A percentile compares a stretch with the other conserved stretches of the same genome.
phyloP scores from a whole-genome alignment of 2,113 vertebrate genomes.

The Glaucidium brasilianum region DNA sequence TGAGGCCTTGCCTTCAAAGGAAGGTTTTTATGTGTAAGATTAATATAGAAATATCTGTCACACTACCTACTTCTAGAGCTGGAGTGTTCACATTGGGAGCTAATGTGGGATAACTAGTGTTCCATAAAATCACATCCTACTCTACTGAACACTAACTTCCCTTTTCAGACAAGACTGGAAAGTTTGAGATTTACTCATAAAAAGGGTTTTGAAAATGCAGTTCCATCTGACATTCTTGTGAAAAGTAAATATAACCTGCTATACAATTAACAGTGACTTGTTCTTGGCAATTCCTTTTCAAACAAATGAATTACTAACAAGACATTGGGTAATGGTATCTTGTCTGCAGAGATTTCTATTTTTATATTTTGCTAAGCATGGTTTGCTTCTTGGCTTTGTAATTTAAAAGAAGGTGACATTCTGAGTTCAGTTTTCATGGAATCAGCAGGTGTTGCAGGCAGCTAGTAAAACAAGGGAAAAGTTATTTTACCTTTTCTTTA shows the following conservation, averaged over 20 bases:
- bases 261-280: conserved; percentile 18
- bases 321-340: conserved; percentile 21
- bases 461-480: not conserved
- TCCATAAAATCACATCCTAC: not conserved
- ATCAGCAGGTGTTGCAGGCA: not conserved
- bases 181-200: not conserved
- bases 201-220: not conserved
- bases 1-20: not conserved
- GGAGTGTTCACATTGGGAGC: not conserved
- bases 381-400: conserved; percentile 31
- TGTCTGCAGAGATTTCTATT: conserved; percentile 32
- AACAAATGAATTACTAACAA: conserved; percentile 26
- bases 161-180: not conserved
- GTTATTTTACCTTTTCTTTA: not conserved
- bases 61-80: not conserved
- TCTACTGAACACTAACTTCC: not conserved
- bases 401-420: conserved; percentile 34
- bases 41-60: not conserved
- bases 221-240: not conserved
- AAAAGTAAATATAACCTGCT: conserved; percentile 33
- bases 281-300: conserved; percentile 26
- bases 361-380: conserved; percentile 18
- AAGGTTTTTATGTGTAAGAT: not conserved
- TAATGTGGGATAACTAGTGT: not conserved
- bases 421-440: not conserved